Evolutionary conservation across 1,140 invertebrate species (phyloP).

Genomic region (Euglossa dilemma): DNA sequence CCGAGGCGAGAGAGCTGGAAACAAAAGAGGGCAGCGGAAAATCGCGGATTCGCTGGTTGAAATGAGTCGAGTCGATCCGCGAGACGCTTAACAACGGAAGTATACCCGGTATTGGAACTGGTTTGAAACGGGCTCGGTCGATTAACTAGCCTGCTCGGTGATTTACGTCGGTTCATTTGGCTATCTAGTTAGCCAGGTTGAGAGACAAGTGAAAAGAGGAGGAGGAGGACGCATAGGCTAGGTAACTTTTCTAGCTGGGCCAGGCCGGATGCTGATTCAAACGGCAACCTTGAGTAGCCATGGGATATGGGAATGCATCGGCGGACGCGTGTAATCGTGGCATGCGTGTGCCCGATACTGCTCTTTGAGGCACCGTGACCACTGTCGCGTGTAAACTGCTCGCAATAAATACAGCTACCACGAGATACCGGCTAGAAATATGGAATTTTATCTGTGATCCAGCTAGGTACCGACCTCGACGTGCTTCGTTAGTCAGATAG

Average conservation of each 20-base stretch:
- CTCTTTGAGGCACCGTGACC: slow-evolving; percentile 5
- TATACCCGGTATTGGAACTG: slow-evolving; percentile 41
- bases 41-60: not conserved
- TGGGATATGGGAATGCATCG: slow-evolving; percentile 25
- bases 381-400: not conserved
- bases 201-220: slow-evolving; percentile 38
- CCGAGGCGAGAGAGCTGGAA: not conserved
- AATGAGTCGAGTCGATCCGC: not conserved
- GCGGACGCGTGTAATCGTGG: slow-evolving; percentile 11
- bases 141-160: slow-evolving; percentile 41
- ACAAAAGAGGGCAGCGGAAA: not conserved
- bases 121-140: slow-evolving; percentile 43
- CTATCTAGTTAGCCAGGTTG: slow-evolving; percentile 47
- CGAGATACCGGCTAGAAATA: not conserved
- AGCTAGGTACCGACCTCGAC: no score
- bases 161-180: slow-evolving; percentile 54
- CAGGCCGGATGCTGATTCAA: slow-evolving; percentile 9
- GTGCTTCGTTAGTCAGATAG: not conserved
- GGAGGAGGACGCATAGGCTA: not conserved
- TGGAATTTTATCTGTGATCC: not conserved
- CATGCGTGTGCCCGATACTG: not conserved
- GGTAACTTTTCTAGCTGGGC: slow-evolving; percentile 33
- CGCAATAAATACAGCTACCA: not conserved
- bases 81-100: slow-evolving; percentile 22
- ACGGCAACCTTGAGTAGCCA: not conserved